Evolutionary conservation across 2,113 vertebrate genomes (phyloP).

Genomic region (Spheniscus mendiculus): DNA sequence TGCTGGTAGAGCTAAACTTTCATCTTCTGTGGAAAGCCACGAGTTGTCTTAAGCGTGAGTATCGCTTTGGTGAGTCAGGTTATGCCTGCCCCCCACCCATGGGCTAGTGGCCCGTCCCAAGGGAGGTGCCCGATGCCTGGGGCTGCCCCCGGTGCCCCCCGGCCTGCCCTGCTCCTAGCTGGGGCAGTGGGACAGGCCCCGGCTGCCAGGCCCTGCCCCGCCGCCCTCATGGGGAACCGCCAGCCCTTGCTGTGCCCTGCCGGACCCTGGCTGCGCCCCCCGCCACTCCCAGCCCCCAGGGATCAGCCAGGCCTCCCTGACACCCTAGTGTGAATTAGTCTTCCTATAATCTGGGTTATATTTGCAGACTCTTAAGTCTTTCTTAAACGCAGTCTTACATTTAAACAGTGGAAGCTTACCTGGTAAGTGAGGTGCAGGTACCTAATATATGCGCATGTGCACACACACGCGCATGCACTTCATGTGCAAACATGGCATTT

Average conservation of each 20-base stretch:
- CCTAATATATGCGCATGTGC: fast-evolving
- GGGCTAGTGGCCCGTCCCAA: not conserved
- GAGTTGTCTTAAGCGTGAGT: not conserved
- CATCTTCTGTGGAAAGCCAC: not conserved
- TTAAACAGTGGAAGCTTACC: not conserved
- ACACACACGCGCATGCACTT: fast-evolving
- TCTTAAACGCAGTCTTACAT: not conserved
- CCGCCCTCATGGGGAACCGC: too few species aligned
- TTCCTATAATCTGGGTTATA: not conserved
- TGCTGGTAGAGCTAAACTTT: not conserved
- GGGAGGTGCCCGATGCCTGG: not conserved
- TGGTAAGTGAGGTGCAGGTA: not conserved
- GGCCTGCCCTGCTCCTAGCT: not conserved
- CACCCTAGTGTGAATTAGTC: not conserved
- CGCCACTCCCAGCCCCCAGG: not conserved
- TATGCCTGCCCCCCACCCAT: fast-evolving
- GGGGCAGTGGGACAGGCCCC: too few species aligned
- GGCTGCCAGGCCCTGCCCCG: too few species aligned
- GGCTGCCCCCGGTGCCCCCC: fast-evolving
- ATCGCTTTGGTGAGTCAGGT: not conserved
- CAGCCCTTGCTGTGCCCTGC: too few species aligned
- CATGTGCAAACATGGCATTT: not conserved
- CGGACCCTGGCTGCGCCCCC: not conserved
- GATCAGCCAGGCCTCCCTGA: not conserved
- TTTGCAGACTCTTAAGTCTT: not conserved